phyloP scores from a whole-genome alignment of 2,113 vertebrate species.

The Oncorhynchus keta region DNA sequence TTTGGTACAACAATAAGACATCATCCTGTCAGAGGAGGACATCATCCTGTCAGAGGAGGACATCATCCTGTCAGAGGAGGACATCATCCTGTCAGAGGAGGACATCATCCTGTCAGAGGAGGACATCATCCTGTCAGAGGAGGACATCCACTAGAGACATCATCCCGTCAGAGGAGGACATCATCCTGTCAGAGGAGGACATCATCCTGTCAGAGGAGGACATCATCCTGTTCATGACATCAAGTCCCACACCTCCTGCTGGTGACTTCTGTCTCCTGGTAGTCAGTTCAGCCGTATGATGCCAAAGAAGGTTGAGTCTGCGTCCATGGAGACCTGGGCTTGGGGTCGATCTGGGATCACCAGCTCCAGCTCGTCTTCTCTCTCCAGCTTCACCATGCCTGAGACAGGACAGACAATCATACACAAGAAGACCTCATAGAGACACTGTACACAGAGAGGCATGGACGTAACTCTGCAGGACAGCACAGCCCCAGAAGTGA shows the following conservation, averaged over 20 bases:
- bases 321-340: slow-evolving; percentile 50
- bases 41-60: too few species aligned
- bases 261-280: not conserved
- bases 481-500: too few species aligned
- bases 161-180: too few species aligned
- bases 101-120: too few species aligned
- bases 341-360: slow-evolving; percentile 48
- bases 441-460: not conserved
- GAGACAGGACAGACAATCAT: slow-evolving; percentile 3
- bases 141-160: too few species aligned
- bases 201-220: not conserved
- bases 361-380: slow-evolving; percentile 57
- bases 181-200: too few species aligned
- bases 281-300: slow-evolving; percentile 61
- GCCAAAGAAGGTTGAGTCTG: slow-evolving; percentile 61
- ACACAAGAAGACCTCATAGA: not conserved
- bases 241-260: not conserved
- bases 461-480: too few species aligned
- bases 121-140: not conserved
- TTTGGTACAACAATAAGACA: not conserved
- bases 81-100: too few species aligned
- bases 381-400: slow-evolving; percentile 53
- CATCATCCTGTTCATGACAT: not conserved
- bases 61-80: not conserved
- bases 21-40: not conserved